Evolutionary conservation across 35 echinoderm and acorn worm genomes (phyloP).

Genomic region (Acanthaster planci): DNA sequence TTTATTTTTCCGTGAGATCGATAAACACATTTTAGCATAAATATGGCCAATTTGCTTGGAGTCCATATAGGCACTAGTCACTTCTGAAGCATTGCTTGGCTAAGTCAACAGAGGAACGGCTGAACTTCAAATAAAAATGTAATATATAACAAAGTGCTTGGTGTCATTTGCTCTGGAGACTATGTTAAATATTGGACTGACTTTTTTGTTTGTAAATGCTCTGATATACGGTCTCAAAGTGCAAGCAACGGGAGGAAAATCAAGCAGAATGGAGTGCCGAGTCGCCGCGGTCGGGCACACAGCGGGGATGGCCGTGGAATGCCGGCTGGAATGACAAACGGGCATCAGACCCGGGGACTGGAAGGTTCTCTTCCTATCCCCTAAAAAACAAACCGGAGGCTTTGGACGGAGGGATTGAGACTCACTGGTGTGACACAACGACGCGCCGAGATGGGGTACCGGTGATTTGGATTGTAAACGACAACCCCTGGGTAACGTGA

Average conservation of each 20-base stretch:
- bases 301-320: neutral
- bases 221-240: slow-evolving; percentile 84
- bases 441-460: too few species aligned
- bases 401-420: too few species aligned
- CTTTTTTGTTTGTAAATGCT: slow-evolving; percentile 72
- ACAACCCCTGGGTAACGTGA: too few species aligned
- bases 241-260: slow-evolving; percentile 44
- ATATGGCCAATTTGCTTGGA: slow-evolving; percentile 71
- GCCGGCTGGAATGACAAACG: too few species aligned
- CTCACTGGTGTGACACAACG: too few species aligned
- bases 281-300: slow-evolving; percentile 15
- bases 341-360: too few species aligned
- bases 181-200: slow-evolving; percentile 82
- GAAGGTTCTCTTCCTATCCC: too few species aligned
- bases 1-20: slow-evolving; percentile 53
- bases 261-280: slow-evolving; percentile 41
- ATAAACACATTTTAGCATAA: slow-evolving; percentile 80
- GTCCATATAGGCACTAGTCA: slow-evolving; percentile 54
- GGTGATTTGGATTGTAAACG: too few species aligned
- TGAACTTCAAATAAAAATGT: slow-evolving; percentile 99
- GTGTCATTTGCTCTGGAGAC: slow-evolving; percentile 73
- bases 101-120: slow-evolving; percentile 78
- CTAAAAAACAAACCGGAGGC: too few species aligned
- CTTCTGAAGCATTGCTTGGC: slow-evolving; percentile 66
- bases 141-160: slow-evolving; percentile 82